Base-by-base conservation (phyloP, 2,113 vertebrate species). In the Stigmatopora argus region DNA sequence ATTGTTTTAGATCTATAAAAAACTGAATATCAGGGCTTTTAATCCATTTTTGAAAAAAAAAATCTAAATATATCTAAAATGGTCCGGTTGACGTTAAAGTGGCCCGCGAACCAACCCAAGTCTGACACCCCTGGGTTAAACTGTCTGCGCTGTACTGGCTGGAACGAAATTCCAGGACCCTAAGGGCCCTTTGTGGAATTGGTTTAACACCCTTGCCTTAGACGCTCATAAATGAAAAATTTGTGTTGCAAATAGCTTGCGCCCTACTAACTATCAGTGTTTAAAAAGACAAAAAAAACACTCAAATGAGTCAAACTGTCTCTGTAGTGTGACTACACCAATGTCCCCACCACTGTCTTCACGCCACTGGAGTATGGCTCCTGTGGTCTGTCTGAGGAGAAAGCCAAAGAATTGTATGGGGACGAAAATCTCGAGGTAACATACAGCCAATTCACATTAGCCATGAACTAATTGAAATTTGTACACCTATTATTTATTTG, bases 311-410 rank as follows among this genome's bases (percentile, higher is more conserved):
- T 0, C 46, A 26, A 8, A 47, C 2, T 48, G 14, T 74, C 88
- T 91, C 9, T 59, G 56, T 89, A 99, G 96, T 98, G 96, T 73
- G 96, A 98, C 82, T 98, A 98, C 71, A 2, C 94, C 62, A 97
- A 94, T 46, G 92, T 97, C 56, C 94, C 95, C 70, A 99, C 97
- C 6, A 96, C 94, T 0, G 94, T 98, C 17, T 98, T 99, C 87
- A 97, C 97, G 11, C 97, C 97, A 11, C 67, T 98, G 89, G 96
- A 99, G 77, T 99, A 99, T 23, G 95, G 97, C 31, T 89, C 92
- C 85, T 98, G 95, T 62, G 97, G 96, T 18, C 85, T 93, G 65
- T 79, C 96, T 7, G 96, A 99, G 87, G 95, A 98, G 69, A 90
- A 51, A 74, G 95, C 96, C 8, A 9, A 80, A 0, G 91, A 93